Evolutionary conservation across 2,888 invertebrate species (phyloP).

Genomic region (Tupiocoris notatus): DNA sequence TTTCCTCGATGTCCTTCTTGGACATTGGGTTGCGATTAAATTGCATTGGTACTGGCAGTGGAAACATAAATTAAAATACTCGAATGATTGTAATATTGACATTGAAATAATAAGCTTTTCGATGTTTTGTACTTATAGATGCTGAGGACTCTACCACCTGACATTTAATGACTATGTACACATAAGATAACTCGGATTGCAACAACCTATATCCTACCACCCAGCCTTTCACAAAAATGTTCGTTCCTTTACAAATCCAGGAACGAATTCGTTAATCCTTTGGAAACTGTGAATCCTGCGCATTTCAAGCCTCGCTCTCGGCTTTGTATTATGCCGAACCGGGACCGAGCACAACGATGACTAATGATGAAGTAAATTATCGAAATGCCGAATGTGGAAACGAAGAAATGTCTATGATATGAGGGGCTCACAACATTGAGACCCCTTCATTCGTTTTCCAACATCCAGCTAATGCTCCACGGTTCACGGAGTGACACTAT

Average conservation of each 20-base stretch:
- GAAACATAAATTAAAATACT: no score
- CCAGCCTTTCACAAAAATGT: background rate
- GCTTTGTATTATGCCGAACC: background rate
- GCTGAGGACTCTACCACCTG: no score
- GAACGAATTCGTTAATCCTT: background rate
- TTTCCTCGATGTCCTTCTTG: no score
- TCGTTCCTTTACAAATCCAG: background rate
- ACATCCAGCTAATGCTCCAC: slow-evolving; percentile 39
- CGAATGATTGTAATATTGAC: no score
- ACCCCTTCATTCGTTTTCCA: slow-evolving; percentile 12
- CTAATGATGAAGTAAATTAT: slow-evolving; percentile 26
- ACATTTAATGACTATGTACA: no score
- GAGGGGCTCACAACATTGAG: background rate
- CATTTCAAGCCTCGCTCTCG: background rate
- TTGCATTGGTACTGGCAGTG: no score
- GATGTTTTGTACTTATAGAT: no score
- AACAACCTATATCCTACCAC: no score
- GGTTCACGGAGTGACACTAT: slow-evolving; percentile 44
- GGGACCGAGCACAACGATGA: background rate
- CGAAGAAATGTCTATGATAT: slow-evolving; percentile 13
- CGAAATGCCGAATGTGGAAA: slow-evolving; percentile 24
- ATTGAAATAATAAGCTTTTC: no score
- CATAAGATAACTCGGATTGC: no score
- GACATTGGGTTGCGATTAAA: no score
- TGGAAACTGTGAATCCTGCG: background rate